phyloP scores from a whole-genome alignment of 2,113 vertebrate species.

The Gymnogyps californianus region DNA sequence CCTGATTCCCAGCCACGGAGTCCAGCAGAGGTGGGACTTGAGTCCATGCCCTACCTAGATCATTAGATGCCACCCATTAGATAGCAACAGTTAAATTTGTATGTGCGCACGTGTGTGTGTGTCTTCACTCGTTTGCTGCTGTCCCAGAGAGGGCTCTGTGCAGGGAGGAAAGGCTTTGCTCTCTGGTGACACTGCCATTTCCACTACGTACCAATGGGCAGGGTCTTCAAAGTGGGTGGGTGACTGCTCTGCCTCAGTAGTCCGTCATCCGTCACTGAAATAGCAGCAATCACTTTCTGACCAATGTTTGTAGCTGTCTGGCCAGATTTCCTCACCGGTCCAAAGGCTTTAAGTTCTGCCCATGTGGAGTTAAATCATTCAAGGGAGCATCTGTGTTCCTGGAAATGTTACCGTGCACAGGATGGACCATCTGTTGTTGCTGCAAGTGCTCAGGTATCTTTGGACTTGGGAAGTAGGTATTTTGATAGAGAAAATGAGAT shows the following conservation, averaged over 20 bases:
- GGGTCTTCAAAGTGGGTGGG: background rate
- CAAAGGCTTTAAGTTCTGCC: background rate
- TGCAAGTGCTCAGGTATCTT: background rate
- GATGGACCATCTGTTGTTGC: background rate
- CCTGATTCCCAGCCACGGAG: background rate
- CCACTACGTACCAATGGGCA: fast-evolving
- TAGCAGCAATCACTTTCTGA: background rate
- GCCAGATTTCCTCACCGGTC: background rate
- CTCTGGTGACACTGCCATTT: background rate
- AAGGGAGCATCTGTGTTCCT: background rate
- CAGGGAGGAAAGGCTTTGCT: background rate
- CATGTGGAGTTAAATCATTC: fast-evolving
- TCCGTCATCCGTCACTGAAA: background rate
- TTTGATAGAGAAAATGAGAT: background rate
- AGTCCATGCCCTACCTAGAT: background rate
- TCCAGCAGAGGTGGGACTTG: background rate
- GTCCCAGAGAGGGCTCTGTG: background rate
- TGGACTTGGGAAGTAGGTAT: background rate
- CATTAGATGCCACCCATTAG: background rate
- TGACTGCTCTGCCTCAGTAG: background rate
- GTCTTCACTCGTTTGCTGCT: background rate
- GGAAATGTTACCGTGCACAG: background rate
- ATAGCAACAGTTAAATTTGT: background rate
- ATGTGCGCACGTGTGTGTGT: too few species aligned
- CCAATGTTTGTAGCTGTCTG: background rate